phyloP scores from a whole-genome alignment of 2,113 vertebrate species.

The Paradoxurus hermaphroditus region DNA sequence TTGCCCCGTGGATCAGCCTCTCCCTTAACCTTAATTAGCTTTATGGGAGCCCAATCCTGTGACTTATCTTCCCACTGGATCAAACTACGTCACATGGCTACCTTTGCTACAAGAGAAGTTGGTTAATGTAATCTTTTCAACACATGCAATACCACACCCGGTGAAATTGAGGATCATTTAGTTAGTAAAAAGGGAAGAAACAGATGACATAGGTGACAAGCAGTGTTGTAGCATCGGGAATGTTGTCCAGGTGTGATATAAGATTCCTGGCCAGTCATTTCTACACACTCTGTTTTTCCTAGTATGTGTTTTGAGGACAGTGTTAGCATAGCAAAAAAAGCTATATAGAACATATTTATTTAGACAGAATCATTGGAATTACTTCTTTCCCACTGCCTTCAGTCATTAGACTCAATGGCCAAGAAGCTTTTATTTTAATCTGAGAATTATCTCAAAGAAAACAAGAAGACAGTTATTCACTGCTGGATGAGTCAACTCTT shows the following conservation, averaged over 20 bases:
- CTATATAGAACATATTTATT: slow-evolving; percentile 24
- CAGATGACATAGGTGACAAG: background rate
- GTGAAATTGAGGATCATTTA: background rate
- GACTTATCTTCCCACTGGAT: background rate
- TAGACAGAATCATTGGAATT: background rate
- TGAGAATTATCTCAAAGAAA: slow-evolving; percentile 26
- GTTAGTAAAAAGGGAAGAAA: background rate
- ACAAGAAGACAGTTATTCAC: background rate
- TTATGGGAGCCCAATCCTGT: background rate
- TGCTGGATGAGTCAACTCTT: slow-evolving; percentile 5
- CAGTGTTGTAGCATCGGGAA: background rate
- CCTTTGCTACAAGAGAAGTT: background rate
- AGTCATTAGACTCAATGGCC: background rate
- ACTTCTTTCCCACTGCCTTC: background rate
- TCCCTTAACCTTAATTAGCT: background rate
- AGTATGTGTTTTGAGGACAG: background rate
- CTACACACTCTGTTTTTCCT: background rate
- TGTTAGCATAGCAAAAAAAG: background rate
- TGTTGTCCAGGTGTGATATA: background rate
- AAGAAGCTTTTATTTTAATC: background rate
- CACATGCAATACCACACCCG: background rate
- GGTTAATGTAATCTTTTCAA: background rate
- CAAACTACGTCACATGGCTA: background rate
- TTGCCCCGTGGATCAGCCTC: background rate
- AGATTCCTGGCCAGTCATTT: background rate